These are phyloP conservation scores for Thalassoma bifasciatum DNA, from an alignment of 2,113 vertebrate species.

Conservation along the genomic window DNA sequence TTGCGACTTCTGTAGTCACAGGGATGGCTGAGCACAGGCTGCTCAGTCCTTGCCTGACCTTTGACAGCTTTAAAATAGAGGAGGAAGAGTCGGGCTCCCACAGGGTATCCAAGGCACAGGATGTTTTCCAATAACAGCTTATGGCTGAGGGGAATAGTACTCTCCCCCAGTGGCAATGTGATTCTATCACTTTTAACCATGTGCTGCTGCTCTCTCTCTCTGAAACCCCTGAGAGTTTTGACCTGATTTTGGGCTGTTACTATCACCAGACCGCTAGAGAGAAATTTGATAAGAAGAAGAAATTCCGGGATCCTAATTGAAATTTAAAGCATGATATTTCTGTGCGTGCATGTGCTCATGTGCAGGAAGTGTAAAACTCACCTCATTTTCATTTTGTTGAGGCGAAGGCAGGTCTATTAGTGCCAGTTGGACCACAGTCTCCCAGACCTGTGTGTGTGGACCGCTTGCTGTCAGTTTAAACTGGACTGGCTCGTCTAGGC, in stretches of 20 bases:
- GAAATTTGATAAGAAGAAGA: constrained; percentile 32
- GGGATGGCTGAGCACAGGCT: constrained; percentile 26
- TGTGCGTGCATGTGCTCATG: not conserved
- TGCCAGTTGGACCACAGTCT: constrained; percentile 85
- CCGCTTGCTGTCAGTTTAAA: constrained; percentile 86
- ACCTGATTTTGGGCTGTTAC: constrained; percentile 70
- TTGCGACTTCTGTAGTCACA: constrained; percentile 2
- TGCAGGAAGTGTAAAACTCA: constrained; percentile 61
- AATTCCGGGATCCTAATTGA: constrained; percentile 52
- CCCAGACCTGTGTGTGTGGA: constrained; percentile 84
- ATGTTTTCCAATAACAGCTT: constrained; percentile 79
- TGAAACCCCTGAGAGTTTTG: constrained; percentile 70
- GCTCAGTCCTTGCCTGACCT: constrained; percentile 48
- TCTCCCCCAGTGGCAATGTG: constrained; percentile 65
- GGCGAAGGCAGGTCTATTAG: constrained; percentile 77
- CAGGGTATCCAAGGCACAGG: constrained; percentile 56
- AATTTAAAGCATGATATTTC: constrained; percentile 57
- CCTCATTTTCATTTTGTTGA: constrained; percentile 82
- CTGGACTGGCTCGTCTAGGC: constrained; percentile 84
- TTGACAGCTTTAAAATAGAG: constrained; percentile 68
- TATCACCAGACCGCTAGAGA: constrained; percentile 60
- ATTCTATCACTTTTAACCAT: constrained; percentile 74
- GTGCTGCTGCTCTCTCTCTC: constrained; percentile 47
- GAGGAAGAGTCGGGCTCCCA: constrained; percentile 50
- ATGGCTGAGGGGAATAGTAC: constrained; percentile 61